Percentiles rank a stretch among this genome's conserved stretches.
Conservation (phyloP, 2,113 vertebrate genomes). For the Leucoraja erinaceus region DNA sequence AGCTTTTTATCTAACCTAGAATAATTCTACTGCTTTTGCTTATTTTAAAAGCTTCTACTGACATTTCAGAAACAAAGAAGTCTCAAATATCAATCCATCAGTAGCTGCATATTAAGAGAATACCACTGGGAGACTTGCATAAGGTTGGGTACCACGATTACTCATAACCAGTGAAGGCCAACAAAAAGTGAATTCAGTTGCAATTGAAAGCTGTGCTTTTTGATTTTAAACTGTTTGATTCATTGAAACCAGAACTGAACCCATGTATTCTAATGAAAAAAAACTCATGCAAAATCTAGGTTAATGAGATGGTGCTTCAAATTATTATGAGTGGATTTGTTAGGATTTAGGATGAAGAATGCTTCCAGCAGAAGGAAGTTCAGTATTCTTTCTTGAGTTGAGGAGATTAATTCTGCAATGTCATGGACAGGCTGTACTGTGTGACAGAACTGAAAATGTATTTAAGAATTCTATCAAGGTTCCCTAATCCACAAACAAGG, state of each 20-base stretch:
- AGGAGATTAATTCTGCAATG: background rate
- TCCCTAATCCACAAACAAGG: background rate
- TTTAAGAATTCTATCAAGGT: background rate
- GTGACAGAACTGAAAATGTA: background rate
- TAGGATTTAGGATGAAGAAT: background rate
- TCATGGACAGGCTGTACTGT: background rate
- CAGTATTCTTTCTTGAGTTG: background rate
- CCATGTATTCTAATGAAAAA: background rate
- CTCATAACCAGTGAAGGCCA: slow-evolving; percentile 8
- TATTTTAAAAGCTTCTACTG: slow-evolving; percentile 37
- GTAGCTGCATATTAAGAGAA: slow-evolving; percentile 22
- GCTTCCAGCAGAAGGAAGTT: background rate
- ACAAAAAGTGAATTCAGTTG: slow-evolving; percentile 19
- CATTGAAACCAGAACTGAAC: background rate
- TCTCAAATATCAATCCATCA: slow-evolving; percentile 37
- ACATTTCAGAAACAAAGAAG: slow-evolving; percentile 30
- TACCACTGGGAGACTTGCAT: slow-evolving; percentile 24
- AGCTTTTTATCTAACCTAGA: background rate
- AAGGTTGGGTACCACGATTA: slow-evolving; percentile 13
- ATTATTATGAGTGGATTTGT: background rate
- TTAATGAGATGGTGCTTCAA: slow-evolving; percentile 24
- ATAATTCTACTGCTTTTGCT: slow-evolving; percentile 22
- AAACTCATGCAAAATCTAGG: background rate
- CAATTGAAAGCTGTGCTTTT: slow-evolving; percentile 19
- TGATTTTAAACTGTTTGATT: slow-evolving; percentile 29